Conservation (phyloP, 2,797 vertebrate species). For the Squalus acanthias region DNA sequence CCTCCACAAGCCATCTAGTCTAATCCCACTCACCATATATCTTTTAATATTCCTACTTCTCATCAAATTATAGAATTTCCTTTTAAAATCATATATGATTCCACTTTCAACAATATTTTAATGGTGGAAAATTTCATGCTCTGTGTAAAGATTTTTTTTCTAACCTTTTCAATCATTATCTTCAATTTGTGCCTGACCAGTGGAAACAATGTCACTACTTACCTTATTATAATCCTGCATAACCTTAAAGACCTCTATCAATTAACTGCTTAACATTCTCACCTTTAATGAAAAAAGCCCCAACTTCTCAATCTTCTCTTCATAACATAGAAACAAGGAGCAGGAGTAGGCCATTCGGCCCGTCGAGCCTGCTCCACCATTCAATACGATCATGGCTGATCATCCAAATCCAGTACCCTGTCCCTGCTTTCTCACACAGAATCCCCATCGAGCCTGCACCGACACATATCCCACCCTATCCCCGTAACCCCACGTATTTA, state of each 20-base stretch:
- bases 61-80: not conserved
- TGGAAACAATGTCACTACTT: not conserved
- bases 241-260: not conserved
- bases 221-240: not conserved
- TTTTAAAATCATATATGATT: not conserved
- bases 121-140: not conserved
- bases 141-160: not conserved
- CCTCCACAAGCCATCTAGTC: too few species aligned
- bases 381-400: too few species aligned
- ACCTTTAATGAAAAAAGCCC: not conserved
- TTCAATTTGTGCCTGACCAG: not conserved
- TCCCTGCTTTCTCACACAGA: too few species aligned
- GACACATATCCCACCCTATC: too few species aligned
- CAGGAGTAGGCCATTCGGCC: too few species aligned
- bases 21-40: too few species aligned
- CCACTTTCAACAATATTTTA: not conserved
- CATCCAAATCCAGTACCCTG: too few species aligned
- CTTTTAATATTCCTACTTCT: not conserved
- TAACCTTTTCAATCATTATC: not conserved
- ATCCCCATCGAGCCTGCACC: too few species aligned
- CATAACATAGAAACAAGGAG: too few species aligned
- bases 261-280: not conserved
- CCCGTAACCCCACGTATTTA: too few species aligned
- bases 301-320: not conserved
- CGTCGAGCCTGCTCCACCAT: too few species aligned